Percentiles rank a stretch among this genome's conserved stretches.
phyloP scores from a whole-genome alignment of 2,797 vertebrate species.

The Carcharodon carcharias region DNA sequence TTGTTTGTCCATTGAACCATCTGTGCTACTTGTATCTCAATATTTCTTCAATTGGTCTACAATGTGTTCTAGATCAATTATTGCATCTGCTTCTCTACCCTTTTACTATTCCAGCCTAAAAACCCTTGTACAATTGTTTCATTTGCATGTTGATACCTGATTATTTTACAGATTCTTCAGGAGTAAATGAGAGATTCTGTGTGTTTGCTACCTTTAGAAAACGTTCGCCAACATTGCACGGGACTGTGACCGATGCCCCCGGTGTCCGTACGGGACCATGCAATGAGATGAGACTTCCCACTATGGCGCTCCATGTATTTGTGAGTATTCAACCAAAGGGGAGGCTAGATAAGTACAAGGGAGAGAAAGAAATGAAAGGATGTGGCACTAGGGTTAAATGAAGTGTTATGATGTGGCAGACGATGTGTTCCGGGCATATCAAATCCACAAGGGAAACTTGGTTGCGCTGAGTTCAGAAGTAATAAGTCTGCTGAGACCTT shows the following conservation, averaged over 20 bases:
- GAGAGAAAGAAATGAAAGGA: not conserved
- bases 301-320: constrained; percentile 73
- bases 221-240: constrained; percentile 21
- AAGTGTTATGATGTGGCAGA: too few relatives aligned
- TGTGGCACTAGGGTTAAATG: not conserved
- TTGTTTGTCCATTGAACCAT: not conserved
- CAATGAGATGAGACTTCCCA: constrained; percentile 79
- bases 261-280: constrained; percentile 64
- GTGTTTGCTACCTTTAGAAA: constrained; percentile 33
- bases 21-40: not conserved
- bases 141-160: not conserved
- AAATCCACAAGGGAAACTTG: too few relatives aligned
- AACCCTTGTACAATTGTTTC: not conserved
- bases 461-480: too few relatives aligned
- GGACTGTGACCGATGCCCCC: constrained; percentile 52
- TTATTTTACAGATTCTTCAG: not conserved
- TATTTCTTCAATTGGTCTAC: not conserved
- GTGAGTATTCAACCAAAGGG: constrained; percentile 64
- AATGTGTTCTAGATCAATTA: not conserved
- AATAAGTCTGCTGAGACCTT: too few relatives aligned
- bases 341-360: not conserved
- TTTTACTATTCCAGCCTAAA: not conserved
- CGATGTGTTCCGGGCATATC: too few relatives aligned
- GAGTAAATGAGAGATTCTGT: constrained; percentile 11
- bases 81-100: not conserved